Evolutionary conservation across 2,797 vertebrate species (phyloP), one percentile per base, ranked within the genome.

Genomic region (Lophius americanus): DNA sequence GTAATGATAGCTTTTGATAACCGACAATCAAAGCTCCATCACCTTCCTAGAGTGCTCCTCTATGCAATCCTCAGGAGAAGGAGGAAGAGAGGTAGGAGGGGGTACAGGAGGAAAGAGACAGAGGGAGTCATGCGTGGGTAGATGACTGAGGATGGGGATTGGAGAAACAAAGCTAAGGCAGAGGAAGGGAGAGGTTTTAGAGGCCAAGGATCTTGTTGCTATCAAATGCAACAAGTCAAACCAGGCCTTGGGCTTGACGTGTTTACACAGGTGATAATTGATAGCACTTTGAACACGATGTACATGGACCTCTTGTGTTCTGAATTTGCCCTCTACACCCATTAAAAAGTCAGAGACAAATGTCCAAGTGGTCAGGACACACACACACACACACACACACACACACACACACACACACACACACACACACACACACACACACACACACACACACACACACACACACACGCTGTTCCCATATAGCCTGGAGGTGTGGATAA

Each of bases 1-100:
- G 70, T 90, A 89, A 91, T 91, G 89, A 92, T 90, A 91, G 91
- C 89, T 91, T 89, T 89, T 90, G 89, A 93, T 91, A 93, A 91
- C 82, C 76, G 80, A 87, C 91, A 92, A 92, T 93, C 91, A 92
- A 90, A 91, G 85, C 89, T 77, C 89, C 86, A 91, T 90, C 88
- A 79, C 81, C 86, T 81, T 79, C 83, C 85, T 78, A 79, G 79
- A 90, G 89, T 86, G 86, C 85, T 88, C 70, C 74, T 83, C 80
- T 64, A 59, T 75, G 79, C 78, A 84, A 85, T 81, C 79, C 82
- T 83, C 82, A 50, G 75, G 75, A 83, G 84, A 69, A 68, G 70
- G 70, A 64, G 48, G 73, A 35, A 36, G 64, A 41, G 65, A 10
- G 51, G 43, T 14, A 60, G 50, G 72, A 53, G 32, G 47, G 50